phyloP scores from a whole-genome alignment of 2,113 vertebrate species.

The Caracal caracal region DNA sequence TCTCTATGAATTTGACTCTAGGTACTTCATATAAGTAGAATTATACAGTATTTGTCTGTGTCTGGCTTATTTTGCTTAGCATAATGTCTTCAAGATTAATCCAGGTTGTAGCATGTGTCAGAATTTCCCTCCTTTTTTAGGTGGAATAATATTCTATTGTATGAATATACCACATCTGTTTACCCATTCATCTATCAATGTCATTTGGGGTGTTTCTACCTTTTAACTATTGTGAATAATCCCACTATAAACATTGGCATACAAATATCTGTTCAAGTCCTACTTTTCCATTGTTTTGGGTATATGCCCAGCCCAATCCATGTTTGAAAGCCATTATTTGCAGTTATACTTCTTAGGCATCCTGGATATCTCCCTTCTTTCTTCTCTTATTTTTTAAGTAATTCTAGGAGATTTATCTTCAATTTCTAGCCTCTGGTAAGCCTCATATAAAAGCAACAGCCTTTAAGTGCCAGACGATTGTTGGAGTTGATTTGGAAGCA shows the following conservation, averaged over 20 bases:
- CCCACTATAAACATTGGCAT: background rate
- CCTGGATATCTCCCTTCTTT: background rate
- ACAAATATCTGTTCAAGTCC: background rate
- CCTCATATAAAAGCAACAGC: background rate
- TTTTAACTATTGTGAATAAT: background rate
- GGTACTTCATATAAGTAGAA: background rate
- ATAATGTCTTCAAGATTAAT: background rate
- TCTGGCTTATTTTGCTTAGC: background rate
- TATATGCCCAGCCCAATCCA: background rate
- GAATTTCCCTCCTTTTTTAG: background rate
- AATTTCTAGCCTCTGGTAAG: background rate
- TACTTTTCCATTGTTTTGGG: background rate
- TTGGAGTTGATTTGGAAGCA: background rate
- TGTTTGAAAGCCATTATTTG: background rate
- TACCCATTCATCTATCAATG: background rate
- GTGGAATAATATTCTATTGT: background rate
- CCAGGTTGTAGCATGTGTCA: background rate
- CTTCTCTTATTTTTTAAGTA: background rate
- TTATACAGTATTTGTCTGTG: background rate
- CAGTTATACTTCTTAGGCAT: background rate
- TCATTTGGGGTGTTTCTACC: background rate
- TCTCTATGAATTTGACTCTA: background rate
- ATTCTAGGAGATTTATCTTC: background rate
- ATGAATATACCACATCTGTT: background rate
- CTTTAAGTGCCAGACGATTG: background rate